Conservation (phyloP, 2,797 vertebrate species). For the Semotilus atromaculatus region DNA sequence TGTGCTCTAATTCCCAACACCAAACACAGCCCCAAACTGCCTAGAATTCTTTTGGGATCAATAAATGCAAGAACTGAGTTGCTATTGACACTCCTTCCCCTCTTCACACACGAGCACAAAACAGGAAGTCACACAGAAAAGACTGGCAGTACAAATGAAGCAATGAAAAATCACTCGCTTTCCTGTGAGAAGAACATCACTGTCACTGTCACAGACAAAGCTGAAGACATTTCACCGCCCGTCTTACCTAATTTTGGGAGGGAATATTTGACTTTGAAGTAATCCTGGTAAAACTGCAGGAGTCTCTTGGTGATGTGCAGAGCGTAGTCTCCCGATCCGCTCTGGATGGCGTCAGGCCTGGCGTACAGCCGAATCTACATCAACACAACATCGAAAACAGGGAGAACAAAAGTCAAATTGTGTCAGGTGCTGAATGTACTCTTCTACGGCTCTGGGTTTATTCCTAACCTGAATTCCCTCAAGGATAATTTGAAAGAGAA, state of each 20-base stretch:
- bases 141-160: neutral
- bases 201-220: neutral
- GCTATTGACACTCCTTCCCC: slow-evolving; percentile 1
- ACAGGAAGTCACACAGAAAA: neutral
- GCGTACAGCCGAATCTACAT: slow-evolving; percentile 86
- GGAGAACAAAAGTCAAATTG: slow-evolving; percentile 3
- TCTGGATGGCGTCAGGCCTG: slow-evolving; percentile 86
- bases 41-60: slow-evolving; percentile 13
- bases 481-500: slow-evolving; percentile 20
- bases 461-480: neutral
- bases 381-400: slow-evolving; percentile 57
- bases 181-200: slow-evolving; percentile 3
- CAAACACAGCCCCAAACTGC: neutral
- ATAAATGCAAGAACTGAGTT: slow-evolving; percentile 16
- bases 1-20: slow-evolving; percentile 8
- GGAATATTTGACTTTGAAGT: slow-evolving; percentile 51
- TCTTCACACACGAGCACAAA: neutral
- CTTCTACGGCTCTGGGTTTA: neutral
- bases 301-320: slow-evolving; percentile 88
- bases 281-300: slow-evolving; percentile 72
- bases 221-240: neutral
- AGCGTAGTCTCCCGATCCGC: slow-evolving; percentile 88
- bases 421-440: neutral
- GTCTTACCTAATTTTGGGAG: slow-evolving; percentile 60
- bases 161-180: neutral